A percentile compares a stretch with the other conserved stretches of the same genome.
These are phyloP conservation scores for Apotomis turbidana DNA, from an alignment of 2,888 invertebrate genomes.

Conservation along the genomic window DNA sequence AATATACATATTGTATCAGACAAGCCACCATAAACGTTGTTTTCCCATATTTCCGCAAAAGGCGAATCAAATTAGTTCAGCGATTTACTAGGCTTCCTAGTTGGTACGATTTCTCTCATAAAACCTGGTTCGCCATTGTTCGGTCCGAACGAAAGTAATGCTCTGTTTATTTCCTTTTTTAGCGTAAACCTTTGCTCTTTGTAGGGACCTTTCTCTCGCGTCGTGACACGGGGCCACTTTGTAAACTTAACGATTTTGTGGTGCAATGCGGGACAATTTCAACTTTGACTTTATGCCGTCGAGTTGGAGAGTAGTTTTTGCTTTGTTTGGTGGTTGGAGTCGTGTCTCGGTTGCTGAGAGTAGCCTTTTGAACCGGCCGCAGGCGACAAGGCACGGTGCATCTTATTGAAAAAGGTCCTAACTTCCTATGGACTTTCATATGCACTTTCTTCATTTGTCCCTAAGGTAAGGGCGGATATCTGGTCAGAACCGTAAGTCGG, in stretches of 20 bases:
- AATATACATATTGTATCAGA: constrained; percentile 51
- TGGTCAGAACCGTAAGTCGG: constrained; percentile 60
- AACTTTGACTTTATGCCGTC: constrained; percentile 29
- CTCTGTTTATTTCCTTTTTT: constrained; percentile 70
- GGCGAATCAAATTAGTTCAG: constrained; percentile 76
- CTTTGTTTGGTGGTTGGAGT: constrained; percentile 44
- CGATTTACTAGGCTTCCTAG: constrained; percentile 67
- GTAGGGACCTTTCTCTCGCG: constrained; percentile 47
- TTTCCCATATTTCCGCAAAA: constrained; percentile 69
- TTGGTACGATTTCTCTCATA: constrained; percentile 65
- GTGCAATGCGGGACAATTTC: constrained; percentile 17
- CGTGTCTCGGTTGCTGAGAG: constrained; percentile 57
- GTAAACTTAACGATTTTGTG: constrained; percentile 46
- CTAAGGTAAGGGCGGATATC: neutral
- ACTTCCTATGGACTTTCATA: neutral
- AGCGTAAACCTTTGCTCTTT: constrained; percentile 72
- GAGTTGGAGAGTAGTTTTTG: constrained; percentile 44
- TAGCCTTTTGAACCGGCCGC: constrained; percentile 75
- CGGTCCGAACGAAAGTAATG: constrained; percentile 62
- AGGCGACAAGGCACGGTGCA: constrained; percentile 56
- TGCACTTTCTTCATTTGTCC: neutral
- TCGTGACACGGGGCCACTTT: constrained; percentile 61
- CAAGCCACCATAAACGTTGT: constrained; percentile 59
- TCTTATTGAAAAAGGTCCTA: constrained; percentile 12
- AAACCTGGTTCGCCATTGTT: constrained; percentile 62